Evolutionary conservation across 2,113 vertebrate genomes (phyloP), one percentile per base, ranked within the genome.

Genomic region (Thamnaconus septentrionalis): DNA sequence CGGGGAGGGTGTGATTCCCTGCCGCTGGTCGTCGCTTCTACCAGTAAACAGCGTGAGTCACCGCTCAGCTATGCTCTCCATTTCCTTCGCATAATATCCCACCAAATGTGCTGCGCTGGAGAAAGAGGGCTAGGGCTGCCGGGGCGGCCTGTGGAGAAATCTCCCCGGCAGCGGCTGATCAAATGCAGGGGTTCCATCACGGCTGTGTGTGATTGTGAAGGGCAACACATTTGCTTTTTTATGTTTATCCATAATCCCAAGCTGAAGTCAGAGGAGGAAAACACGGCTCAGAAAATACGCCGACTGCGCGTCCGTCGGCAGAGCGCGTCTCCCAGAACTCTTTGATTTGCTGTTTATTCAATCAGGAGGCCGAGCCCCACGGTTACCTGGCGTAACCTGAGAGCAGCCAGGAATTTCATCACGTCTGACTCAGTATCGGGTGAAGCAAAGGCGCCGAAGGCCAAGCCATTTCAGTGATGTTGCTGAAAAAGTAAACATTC

Each of bases 31-130:
- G 73, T 81, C 65, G 75, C 78, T 88, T 85, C 88, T 91, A 91
- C 88, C 91, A 89, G 91, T 91, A 93, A 92, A 92, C 92, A 92
- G 88, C 84, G 45, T 93, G 92, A 92, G 81, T 93, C 91, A 92
- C 77, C 5, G 69, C 84, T 91, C 75, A 71, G 87, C 85, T 89
- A 92, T 91, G 91, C 75, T 83, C 83, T 87, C 84, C 82, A 83
- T 91, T 91, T 91, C 91, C 90, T 88, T 86, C 88, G 78, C 88
- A 83, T 81, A 89, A 85, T 79, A 90, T 89, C 89, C 85, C 89
- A 86, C 83, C 76, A 84, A 91, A 90, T 85, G 81, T 85, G 82
- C 89, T 91, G 87, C 63, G 75, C 82, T 90, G 82, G 84, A 81
- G 84, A 87, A 83, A 88, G 78, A 79, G 83, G 57, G 61, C 76